Base-by-base conservation (phyloP, 1,140 invertebrate genomes). In the Drosophila paulistorum region DNA sequence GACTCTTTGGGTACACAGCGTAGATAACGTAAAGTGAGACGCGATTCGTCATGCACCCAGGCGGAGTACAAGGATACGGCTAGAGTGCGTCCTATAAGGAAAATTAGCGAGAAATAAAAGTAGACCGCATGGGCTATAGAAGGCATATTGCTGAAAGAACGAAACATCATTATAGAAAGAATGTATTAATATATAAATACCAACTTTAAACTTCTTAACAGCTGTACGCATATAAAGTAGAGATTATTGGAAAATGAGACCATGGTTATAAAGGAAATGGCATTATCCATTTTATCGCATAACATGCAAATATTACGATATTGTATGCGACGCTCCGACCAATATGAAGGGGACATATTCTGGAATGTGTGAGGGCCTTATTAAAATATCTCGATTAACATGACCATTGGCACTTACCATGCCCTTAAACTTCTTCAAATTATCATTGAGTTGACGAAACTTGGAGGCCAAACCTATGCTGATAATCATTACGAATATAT, bases 101-200 rank as follows among this genome's bases (percentile, higher is more conserved):
- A 95, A 0, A 93, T 91, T 61, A 96, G 95, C 0, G 95, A 95
- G 63, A 93, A 94, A 68, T 95, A 95, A 69, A 94, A 95, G 77
- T 95, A 96, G 0, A 94, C 66, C 1, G 80, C 67, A 63, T 92
- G 89, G 0, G 77, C 81, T 39, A 89, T 71, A 20, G 91, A 89
- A 11, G 91, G 90, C 91, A 91, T 92, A 33, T 80, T 78, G 45
- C 91, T 92, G n/a, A 1, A 62, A 60, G 65, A n/a, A 13, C 14
- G 3, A 23, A 26, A 26, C 23, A 4, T 26, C 23, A 26, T 23
- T 23, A 23, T 26, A 26, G 4, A 4, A 26, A 26, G 23, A 23
- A 4, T 26, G 23, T 26, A 26, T 26, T 4, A 2, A 23, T 23
- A 1, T 23, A 23, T 13, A 37, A 1, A 71, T 17, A 82, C 85